Evolutionary conservation across 2,888 invertebrate species (phyloP).

Genomic region (Stenolophus ochropezus): DNA sequence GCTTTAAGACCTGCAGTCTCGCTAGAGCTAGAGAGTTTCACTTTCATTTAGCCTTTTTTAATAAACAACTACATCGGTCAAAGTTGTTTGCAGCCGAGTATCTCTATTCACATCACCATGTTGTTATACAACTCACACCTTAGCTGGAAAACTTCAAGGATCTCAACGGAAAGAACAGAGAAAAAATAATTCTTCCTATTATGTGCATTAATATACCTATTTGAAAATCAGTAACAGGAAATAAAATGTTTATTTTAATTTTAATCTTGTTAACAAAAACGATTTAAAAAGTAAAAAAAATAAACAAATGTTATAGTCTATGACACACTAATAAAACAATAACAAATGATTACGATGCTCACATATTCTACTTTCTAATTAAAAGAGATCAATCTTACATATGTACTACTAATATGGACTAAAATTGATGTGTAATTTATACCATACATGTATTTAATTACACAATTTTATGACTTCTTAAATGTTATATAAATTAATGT

Average conservation of each 20-base stretch:
- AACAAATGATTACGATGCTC: background rate
- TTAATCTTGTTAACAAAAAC: background rate
- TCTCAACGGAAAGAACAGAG: background rate
- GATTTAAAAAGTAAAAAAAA: background rate
- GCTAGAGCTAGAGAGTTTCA: constrained; percentile 29
- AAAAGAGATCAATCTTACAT: background rate
- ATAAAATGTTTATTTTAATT: background rate
- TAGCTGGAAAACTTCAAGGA: background rate
- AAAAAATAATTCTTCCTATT: background rate
- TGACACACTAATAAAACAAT: background rate
- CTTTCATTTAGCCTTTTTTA: constrained; percentile 50
- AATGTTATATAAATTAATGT: background rate
- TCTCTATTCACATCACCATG: constrained; percentile 11
- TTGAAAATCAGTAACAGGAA: background rate
- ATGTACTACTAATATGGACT: background rate
- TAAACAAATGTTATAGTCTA: background rate
- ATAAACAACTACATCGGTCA: constrained; percentile 45
- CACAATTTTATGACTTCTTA: background rate
- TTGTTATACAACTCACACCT: background rate
- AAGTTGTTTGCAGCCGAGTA: constrained; percentile 31
- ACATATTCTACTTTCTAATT: background rate
- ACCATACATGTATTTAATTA: background rate
- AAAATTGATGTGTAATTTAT: background rate
- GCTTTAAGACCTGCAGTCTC: background rate
- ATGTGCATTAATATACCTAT: background rate